A percentile compares a stretch with the other conserved stretches of the same genome.
phyloP scores from a whole-genome alignment of 2,888 invertebrate genomes.

The Hanleya hanleyi region DNA sequence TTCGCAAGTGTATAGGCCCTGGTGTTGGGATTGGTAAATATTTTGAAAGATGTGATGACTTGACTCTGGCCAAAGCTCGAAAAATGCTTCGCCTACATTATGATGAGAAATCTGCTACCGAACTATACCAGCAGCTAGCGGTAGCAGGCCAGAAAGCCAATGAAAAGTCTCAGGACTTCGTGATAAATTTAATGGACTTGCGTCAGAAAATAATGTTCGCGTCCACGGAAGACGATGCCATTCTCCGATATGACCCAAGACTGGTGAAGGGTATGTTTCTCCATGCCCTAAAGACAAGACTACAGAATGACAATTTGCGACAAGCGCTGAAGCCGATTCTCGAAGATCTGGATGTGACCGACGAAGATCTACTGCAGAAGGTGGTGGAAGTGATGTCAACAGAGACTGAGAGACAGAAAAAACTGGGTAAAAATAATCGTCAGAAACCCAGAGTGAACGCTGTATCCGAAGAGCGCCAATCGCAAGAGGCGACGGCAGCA shows the following conservation, averaged over 20 bases:
- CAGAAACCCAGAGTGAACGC: background rate
- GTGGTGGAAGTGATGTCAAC: background rate
- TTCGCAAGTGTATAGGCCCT: background rate
- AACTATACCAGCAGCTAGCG: background rate
- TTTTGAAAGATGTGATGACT: background rate
- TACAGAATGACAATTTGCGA: background rate
- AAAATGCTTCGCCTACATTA: background rate
- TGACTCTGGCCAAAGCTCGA: background rate
- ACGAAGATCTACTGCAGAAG: background rate
- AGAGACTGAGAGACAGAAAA: background rate
- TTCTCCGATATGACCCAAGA: background rate
- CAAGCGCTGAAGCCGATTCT: background rate
- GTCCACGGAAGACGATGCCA: background rate
- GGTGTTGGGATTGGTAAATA: background rate
- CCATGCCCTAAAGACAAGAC: background rate
- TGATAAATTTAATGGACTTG: background rate
- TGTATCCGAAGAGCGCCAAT: background rate
- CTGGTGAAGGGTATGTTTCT: background rate
- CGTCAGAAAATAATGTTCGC: background rate
- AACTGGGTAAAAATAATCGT: background rate
- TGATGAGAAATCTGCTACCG: background rate
- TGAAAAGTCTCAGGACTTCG: background rate
- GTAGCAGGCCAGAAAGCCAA: background rate
- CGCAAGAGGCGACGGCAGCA: background rate
- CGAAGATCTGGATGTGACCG: background rate